These are phyloP conservation scores for Apamea epomidion DNA, from an alignment of 2,888 invertebrate genomes.

Conservation along the genomic window DNA sequence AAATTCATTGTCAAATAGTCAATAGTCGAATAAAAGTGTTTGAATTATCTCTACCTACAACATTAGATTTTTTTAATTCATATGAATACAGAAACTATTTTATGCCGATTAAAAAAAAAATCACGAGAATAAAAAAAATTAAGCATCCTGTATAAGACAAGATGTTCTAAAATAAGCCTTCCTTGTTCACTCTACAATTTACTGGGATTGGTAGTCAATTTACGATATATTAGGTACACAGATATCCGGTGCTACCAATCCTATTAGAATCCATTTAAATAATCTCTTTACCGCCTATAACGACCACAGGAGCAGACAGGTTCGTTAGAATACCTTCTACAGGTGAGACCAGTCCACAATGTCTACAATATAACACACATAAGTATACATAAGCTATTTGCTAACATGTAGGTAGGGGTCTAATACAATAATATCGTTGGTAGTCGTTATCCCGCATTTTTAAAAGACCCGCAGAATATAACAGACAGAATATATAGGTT, in stretches of 20 bases:
- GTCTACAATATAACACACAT: neutral
- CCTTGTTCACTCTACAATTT: neutral
- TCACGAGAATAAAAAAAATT: too few relatives aligned
- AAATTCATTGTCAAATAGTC: conserved; percentile 41
- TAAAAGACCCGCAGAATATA: conserved; percentile 11
- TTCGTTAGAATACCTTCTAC: conserved; percentile 11
- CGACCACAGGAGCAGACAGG: neutral
- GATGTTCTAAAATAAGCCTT: neutral
- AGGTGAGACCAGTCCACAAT: neutral
- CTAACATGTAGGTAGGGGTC: conserved; percentile 15
- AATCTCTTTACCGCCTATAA: neutral
- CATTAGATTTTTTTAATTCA: neutral
- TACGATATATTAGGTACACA: neutral
- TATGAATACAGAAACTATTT: neutral
- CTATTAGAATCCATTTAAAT: conserved; percentile 10
- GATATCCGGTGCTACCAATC: neutral
- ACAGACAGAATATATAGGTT: too few relatives aligned
- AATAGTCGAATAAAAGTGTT: neutral
- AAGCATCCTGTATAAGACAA: neutral
- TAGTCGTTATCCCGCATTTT: conserved; percentile 59
- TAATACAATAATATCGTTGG: conserved; percentile 28
- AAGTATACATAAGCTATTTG: neutral
- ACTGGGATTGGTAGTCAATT: neutral
- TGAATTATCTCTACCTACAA: neutral
- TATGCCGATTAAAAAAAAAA: neutral